Conservation (phyloP, 2,797 vertebrate genomes). For the Phyllotis vaccarum region DNA sequence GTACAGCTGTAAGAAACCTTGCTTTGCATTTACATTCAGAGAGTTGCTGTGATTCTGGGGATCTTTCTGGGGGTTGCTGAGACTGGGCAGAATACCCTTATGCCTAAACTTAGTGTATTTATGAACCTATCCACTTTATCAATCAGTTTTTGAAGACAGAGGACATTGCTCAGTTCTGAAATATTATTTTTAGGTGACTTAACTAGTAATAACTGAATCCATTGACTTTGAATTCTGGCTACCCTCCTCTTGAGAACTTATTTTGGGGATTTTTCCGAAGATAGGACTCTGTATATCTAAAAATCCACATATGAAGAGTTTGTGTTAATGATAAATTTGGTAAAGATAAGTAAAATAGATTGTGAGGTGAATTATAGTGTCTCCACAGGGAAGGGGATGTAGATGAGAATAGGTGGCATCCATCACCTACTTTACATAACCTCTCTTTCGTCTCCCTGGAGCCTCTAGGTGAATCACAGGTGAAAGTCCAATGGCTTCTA, state of each 20-base stretch:
- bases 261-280: not conserved
- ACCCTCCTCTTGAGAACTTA: not conserved
- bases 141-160: constrained; percentile 33
- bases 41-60: too few relatives aligned
- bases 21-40: too few relatives aligned
- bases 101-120: not conserved
- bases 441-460: not conserved
- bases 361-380: not conserved
- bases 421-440: not conserved
- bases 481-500: not conserved
- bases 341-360: constrained; percentile 42
- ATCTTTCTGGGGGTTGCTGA: too few relatives aligned
- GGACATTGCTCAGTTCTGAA: not conserved
- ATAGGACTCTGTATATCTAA: constrained; percentile 28
- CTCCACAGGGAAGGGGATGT: not conserved
- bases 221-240: constrained; percentile 26
- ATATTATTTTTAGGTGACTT: not conserved
- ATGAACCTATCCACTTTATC: not conserved
- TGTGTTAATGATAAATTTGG: constrained; percentile 41
- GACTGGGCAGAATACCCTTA: too few relatives aligned
- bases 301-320: constrained; percentile 38
- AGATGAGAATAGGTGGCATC: not conserved
- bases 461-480: not conserved
- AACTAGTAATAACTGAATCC: not conserved
- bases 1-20: too few relatives aligned